These are phyloP conservation scores for Hemithea aestivaria DNA, from an alignment of 2,888 invertebrate species.

Conservation along the genomic window DNA sequence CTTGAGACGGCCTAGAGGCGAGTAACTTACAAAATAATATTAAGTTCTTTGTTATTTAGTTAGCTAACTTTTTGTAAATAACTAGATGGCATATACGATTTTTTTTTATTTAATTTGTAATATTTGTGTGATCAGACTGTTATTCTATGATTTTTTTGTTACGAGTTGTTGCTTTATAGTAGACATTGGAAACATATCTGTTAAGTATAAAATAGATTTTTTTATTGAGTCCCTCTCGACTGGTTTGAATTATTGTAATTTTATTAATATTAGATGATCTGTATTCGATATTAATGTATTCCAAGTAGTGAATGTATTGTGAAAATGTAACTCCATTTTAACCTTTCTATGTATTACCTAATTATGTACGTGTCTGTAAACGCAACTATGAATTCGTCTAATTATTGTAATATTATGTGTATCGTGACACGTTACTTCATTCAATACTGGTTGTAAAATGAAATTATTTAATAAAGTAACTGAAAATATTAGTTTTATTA, in stretches of 20 bases:
- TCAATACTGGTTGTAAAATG: slow-evolving; percentile 75
- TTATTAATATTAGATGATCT: slow-evolving; percentile 38
- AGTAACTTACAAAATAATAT: slow-evolving; percentile 61
- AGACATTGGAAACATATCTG: slow-evolving; percentile 67
- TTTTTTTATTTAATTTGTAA: slow-evolving; percentile 77
- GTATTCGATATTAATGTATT: slow-evolving; percentile 48
- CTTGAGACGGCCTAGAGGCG: slow-evolving; percentile 63
- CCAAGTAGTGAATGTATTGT: slow-evolving; percentile 45
- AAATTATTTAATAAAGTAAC: slow-evolving; percentile 77
- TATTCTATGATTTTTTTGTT: slow-evolving; percentile 77
- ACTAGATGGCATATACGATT: slow-evolving; percentile 65
- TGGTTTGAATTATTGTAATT: slow-evolving; percentile 39
- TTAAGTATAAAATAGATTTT: slow-evolving; percentile 49
- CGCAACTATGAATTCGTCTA: slow-evolving; percentile 50
- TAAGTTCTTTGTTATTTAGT: slow-evolving; percentile 78
- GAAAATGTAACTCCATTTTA: slow-evolving; percentile 50
- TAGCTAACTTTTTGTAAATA: slow-evolving; percentile 78
- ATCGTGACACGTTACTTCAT: slow-evolving; percentile 71
- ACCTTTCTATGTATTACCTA: slow-evolving; percentile 51
- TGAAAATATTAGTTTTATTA: slow-evolving; percentile 33
- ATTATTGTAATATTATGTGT: slow-evolving; percentile 52
- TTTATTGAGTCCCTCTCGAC: slow-evolving; percentile 44
- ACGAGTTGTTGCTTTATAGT: slow-evolving; percentile 72
- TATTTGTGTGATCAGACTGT: slow-evolving; percentile 78
- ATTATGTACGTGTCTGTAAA: slow-evolving; percentile 68